phyloP scores from a whole-genome alignment of 2,888 invertebrate species.

The Melipona beecheii region DNA sequence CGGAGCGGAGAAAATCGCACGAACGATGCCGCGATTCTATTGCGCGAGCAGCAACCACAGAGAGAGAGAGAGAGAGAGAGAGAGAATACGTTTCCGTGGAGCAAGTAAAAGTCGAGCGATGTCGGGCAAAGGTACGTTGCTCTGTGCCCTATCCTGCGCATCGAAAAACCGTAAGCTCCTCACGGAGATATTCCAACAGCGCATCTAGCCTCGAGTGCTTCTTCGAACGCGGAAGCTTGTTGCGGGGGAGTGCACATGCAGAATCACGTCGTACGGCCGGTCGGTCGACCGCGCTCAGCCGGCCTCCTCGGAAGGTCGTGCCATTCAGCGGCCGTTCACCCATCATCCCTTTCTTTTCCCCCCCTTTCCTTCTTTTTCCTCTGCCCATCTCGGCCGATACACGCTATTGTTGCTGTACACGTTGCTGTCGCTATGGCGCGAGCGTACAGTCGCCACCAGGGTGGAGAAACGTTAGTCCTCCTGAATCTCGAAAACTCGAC shows the following conservation, averaged over 20 bases:
- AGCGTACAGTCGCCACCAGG: neutral
- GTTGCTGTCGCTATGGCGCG: neutral
- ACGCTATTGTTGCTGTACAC: constrained; percentile 52
- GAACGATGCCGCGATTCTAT: neutral
- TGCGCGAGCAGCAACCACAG: neutral
- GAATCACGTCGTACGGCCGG: constrained; percentile 53
- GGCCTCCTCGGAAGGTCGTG: constrained; percentile 76
- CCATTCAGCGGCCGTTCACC: constrained; percentile 76
- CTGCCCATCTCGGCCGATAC: constrained; percentile 52
- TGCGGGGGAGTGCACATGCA: constrained; percentile 71
- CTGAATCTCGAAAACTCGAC: too few relatives aligned
- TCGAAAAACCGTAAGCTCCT: constrained; percentile 52
- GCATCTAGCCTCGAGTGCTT: constrained; percentile 59
- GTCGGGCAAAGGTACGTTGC: constrained; percentile 31
- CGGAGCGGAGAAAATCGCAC: neutral
- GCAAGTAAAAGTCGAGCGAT: neutral
- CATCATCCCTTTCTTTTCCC: constrained; percentile 74
- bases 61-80: too few relatives aligned
- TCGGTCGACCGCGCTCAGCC: constrained; percentile 41
- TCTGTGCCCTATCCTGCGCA: constrained; percentile 22
- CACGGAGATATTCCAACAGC: constrained; percentile 35
- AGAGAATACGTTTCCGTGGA: neutral
- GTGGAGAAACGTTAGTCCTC: too few relatives aligned
- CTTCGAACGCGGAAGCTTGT: constrained; percentile 73
- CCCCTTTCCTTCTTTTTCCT: constrained; percentile 53